A percentile compares a stretch with the other conserved stretches of the same genome.
Conservation (phyloP, 37 sponge, comb jelly and placozoan genomes). For the Bolinopsis microptera region DNA sequence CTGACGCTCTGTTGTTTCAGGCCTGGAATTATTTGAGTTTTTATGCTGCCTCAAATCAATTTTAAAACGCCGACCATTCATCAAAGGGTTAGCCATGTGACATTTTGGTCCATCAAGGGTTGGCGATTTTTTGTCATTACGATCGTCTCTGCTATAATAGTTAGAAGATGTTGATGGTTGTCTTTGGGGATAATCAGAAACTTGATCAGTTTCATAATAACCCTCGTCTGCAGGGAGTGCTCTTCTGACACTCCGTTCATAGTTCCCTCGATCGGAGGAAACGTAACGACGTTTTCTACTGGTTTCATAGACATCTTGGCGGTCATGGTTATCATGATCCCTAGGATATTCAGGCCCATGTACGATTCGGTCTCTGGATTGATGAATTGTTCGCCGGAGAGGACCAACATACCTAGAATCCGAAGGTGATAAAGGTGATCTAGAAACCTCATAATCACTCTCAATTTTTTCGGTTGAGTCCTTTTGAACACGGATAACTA, state of each 20-base stretch:
- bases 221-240: neutral
- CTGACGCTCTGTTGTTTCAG: no score
- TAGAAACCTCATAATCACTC: no score
- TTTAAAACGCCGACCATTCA: no score
- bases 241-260: neutral
- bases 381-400: slow-evolving; percentile 20
- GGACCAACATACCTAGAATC: neutral
- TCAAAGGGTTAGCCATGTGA: no score
- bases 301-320: neutral
- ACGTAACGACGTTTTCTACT: neutral
- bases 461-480: neutral
- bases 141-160: neutral
- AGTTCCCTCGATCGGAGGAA: neutral
- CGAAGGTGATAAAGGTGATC: neutral
- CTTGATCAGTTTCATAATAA: neutral
- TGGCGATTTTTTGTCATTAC: neutral
- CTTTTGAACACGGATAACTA: slow-evolving; percentile 14
- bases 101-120: no score
- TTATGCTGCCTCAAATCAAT: no score
- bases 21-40: no score
- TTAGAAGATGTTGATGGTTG: neutral
- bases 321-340: no score
- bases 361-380: neutral
- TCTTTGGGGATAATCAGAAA: neutral
- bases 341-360: neutral